Evolutionary conservation across 2,797 vertebrate species (phyloP).

Genomic region (Rhincodon typus): DNA sequence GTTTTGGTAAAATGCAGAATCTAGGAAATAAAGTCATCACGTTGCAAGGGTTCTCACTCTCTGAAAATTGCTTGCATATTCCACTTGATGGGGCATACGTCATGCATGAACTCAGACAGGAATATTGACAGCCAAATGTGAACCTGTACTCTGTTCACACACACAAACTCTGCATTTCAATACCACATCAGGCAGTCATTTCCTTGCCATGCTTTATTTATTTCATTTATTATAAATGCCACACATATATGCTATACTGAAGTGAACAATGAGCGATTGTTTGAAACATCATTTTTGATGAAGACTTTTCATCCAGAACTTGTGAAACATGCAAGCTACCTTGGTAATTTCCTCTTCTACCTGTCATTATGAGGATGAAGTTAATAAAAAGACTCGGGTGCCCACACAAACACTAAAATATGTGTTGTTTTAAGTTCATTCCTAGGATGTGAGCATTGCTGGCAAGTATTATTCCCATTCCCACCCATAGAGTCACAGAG

Average conservation of each 20-base stretch:
- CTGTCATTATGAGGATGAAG: not conserved
- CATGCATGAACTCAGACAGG: not conserved
- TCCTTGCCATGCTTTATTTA: not conserved
- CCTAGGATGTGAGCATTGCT: not conserved
- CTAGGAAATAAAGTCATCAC: not conserved
- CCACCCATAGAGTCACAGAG: no score
- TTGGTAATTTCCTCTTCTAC: not conserved
- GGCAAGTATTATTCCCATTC: not conserved
- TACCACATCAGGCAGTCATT: not conserved
- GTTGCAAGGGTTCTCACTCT: not conserved
- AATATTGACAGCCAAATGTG: not conserved
- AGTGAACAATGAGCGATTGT: not conserved
- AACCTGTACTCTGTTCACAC: not conserved
- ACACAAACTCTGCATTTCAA: not conserved
- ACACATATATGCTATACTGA: not conserved
- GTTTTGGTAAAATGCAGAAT: not conserved
- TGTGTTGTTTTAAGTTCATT: not conserved
- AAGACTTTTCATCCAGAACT: not conserved
- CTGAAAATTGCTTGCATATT: not conserved
- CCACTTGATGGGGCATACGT: not conserved
- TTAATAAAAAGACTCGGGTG: not conserved
- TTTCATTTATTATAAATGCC: conserved; percentile 20
- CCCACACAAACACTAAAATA: not conserved
- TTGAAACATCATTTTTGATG: not conserved
- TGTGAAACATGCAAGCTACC: not conserved